A percentile compares a stretch with the other conserved stretches of the same genome.
Conservation (phyloP, 2,797 vertebrate genomes). For the Enteromius paludinosus region DNA sequence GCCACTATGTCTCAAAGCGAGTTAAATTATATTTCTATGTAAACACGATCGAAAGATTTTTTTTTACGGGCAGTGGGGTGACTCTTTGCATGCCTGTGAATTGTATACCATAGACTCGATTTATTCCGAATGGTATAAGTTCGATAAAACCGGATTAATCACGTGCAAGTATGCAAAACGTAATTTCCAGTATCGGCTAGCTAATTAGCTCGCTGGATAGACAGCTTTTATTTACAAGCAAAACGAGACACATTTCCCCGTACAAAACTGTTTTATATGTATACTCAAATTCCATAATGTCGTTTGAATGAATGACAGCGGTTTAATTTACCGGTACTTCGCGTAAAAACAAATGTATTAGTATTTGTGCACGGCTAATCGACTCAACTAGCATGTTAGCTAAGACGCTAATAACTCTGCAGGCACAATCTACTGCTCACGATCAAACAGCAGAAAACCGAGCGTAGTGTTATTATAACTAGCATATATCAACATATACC, state of each 20-base stretch:
- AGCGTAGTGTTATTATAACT: background rate
- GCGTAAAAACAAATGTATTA: background rate
- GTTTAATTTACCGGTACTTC: too few species aligned
- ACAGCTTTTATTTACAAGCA: background rate
- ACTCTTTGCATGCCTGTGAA: background rate
- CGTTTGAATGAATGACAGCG: background rate
- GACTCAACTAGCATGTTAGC: background rate
- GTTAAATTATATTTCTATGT: background rate
- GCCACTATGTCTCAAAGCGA: background rate
- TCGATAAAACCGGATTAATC: background rate
- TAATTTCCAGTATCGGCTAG: conserved; percentile 24
- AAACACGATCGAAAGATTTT: background rate
- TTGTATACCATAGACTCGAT: background rate
- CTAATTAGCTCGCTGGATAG: background rate
- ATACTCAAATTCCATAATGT: background rate
- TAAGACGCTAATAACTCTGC: conserved; percentile 35
- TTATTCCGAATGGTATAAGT: background rate
- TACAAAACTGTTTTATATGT: background rate
- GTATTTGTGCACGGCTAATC: background rate
- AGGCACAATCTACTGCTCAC: conserved; percentile 1
- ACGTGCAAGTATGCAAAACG: background rate
- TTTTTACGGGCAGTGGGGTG: background rate
- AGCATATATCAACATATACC: background rate
- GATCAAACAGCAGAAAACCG: background rate
- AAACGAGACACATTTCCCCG: background rate